Conservation (phyloP, 2,888 invertebrate genomes). For the Synanthedon myopaeformis region DNA sequence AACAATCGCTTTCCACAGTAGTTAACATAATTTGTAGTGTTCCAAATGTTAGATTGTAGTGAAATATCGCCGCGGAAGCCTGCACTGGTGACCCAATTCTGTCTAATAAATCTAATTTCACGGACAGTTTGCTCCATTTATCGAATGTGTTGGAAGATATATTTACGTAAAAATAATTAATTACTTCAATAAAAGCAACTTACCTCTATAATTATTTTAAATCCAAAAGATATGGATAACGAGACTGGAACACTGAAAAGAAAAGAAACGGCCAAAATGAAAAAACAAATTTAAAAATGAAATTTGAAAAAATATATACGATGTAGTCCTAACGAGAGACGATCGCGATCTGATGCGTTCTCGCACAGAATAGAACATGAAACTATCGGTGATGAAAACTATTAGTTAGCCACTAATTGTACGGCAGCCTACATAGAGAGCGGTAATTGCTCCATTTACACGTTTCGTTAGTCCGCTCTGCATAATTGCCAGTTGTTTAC, state of each 20-base stretch:
- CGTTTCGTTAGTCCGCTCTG: constrained; percentile 62
- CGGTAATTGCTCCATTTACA: constrained; percentile 70
- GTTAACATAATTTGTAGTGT: constrained; percentile 38
- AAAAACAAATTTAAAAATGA: constrained; percentile 4
- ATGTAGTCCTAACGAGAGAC: constrained; percentile 47
- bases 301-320: constrained; percentile 15
- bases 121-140: constrained; percentile 20
- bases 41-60: constrained; percentile 27
- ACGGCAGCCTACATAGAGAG: constrained; percentile 61
- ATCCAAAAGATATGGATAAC: neutral
- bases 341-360: constrained; percentile 49
- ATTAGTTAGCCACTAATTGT: constrained; percentile 67
- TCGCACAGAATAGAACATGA: constrained; percentile 35
- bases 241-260: neutral
- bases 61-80: constrained; percentile 31
- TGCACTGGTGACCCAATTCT: constrained; percentile 36
- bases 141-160: no score
- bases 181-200: neutral
- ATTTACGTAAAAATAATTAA: neutral
- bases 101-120: constrained; percentile 36
- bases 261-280: neutral
- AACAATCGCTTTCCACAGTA: constrained; percentile 22
- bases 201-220: neutral
- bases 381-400: constrained; percentile 66
- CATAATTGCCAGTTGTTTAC: constrained; percentile 63